Conservation (phyloP, 64 coral and sea anemone species). For the Porites lutea region DNA sequence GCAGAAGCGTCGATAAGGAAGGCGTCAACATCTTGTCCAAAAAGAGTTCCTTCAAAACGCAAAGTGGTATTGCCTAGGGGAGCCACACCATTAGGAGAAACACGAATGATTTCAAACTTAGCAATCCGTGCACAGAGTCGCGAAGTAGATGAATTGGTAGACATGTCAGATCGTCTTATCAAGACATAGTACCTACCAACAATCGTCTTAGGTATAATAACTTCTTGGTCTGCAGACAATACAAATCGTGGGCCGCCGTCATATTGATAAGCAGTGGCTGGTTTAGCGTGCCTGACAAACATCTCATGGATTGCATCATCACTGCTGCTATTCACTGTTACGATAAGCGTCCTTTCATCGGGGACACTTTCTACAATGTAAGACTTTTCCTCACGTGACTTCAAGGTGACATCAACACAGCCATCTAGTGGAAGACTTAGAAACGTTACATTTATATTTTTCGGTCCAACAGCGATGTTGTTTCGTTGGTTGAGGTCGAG, state of each 20-base stretch:
- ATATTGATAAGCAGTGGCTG: constrained; percentile 77
- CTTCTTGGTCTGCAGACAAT: constrained; percentile 77
- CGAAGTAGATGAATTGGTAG: background rate
- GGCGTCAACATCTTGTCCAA: constrained; percentile 72
- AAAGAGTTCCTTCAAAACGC: constrained; percentile 81
- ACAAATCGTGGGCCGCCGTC: constrained; percentile 71
- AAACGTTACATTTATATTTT: constrained; percentile 71
- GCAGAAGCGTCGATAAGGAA: constrained; percentile 41
- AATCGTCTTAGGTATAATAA: constrained; percentile 52
- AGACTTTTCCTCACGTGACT: constrained; percentile 7
- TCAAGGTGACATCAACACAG: constrained; percentile 43
- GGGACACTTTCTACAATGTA: constrained; percentile 73
- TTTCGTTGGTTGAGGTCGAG: constrained; percentile 68
- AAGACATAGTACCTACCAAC: constrained; percentile 71
- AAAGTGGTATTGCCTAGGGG: constrained; percentile 70
- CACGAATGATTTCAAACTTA: constrained; percentile 81
- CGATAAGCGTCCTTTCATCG: constrained; percentile 57
- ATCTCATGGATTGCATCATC: constrained; percentile 70
- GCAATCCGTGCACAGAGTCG: constrained; percentile 69
- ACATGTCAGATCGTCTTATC: constrained; percentile 42
- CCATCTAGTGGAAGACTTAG: constrained; percentile 63
- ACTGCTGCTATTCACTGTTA: constrained; percentile 40
- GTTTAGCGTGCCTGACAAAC: constrained; percentile 61
- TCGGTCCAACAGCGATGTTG: constrained; percentile 69
- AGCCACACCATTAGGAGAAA: constrained; percentile 58